Base-by-base conservation (phyloP, 2,888 invertebrate genomes). In the Uloborus plumipes region DNA sequence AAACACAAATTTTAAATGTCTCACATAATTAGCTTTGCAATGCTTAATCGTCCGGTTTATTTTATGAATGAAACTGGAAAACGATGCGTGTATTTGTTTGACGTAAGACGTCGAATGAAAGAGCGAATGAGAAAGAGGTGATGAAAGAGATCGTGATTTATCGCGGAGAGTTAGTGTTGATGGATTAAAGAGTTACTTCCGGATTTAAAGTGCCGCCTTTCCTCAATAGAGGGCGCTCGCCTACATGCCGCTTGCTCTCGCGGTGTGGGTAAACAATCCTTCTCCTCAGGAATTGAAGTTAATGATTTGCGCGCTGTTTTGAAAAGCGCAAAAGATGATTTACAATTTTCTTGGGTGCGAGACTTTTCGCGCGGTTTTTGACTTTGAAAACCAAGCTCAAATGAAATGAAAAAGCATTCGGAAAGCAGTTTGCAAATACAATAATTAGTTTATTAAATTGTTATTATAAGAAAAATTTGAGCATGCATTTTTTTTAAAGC, bases 171-270 rank as follows among this genome's bases (percentile, higher is more conserved):
- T 71, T 78, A 53, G 64, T 31, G 50, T 55, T 51, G 77, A 77
- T 71, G 70, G 70, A 77, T 77, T 55, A 70, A 53, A 49, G 13
- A 16, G 39, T 9, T 2, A 39, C 39, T 39, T 39, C 39, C 39
- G 39, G 39, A 64, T 26, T 16, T 55, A 75, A 67, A 62, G 51
- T 66, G 58, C 58, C n/a, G 16, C 14, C 47, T 16, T 39, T 53
- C 62, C 15, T 39, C 74, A 39, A 74, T 26, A 80, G 80, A 80
- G 73, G 80, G 73, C 80, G 80, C 80, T 74, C 61, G 62, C 55
- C 58, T 80, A 51, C 53, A 7, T 11, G 13, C 53, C 55, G 20
- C 16, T 59, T 55, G 16, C 55, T 15, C 16, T 59, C 47, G 16
- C 49, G 47, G 47, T 65, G 16, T 62, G 65, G 39, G 70, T 79